Evolutionary conservation across 2,888 invertebrate genomes (phyloP), one percentile per base, ranked within the genome.

Genomic region (Pharmacophagus antenor): DNA sequence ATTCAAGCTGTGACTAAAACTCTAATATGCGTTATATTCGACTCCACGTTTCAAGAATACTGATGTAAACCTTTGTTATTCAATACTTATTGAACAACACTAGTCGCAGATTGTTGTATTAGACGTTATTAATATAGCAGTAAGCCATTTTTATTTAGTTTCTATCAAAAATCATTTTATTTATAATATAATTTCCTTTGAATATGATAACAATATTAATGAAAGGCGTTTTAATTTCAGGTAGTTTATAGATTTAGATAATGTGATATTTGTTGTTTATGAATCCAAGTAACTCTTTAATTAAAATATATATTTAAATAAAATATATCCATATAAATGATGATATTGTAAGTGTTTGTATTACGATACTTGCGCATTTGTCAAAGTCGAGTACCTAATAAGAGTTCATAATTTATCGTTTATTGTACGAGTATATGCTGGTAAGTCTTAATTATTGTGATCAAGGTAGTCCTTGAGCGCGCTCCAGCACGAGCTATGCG

Each of bases 401-500:
- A 56, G 47, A 25, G 51, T 61, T 48, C 49, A 61, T 59, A 58
- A 56, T 56, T 48, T 53, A 31, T 44, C 41, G 44, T 46, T 37
- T 46, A 42, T 44, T 23, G 37, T 37, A 53, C 31, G 49, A 37
- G 46, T n/a, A n/a, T n/a, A n/a, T n/a, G n/a, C n/a, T n/a, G n/a
- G n/a, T 52, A 56, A 56, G 53, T 53, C 51, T 63, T 66, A 67
- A 70, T 70, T 66, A 60, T 48, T 49, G 53, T 25, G 57, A 58
- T 62, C 37, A 48, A 41, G 51, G 44, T 23, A 54, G 55, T 55
- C 51, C 31, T 20, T 48, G 61, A 58, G 59, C 60, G 58, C 61
- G 59, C 63, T 59, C 58, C 62, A 58, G 61, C 58, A 61, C 58
- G 54, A 23, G 55, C 59, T 50, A 61, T 31, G 64, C 80, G 87